Base-by-base conservation (phyloP, 2,888 invertebrate species). In the Electrophaes corylata region DNA sequence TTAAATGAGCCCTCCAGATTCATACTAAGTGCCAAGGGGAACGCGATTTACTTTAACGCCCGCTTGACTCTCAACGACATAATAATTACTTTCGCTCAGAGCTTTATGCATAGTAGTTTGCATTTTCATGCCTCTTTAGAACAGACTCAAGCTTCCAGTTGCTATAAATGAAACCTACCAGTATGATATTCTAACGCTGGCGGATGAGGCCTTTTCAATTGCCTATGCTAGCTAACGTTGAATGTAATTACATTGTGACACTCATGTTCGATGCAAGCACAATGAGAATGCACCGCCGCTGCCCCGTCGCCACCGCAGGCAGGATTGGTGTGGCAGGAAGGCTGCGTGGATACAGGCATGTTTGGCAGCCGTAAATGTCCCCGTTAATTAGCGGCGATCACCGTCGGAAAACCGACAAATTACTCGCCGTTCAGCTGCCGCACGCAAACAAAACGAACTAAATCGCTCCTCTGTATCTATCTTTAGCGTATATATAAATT, bases 331-430 rank as follows among this genome's bases (percentile, higher is more conserved):
- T 66, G 71, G 71, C 58, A 68, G 66, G 70, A 62, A 67, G 69
- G 63, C 61, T 71, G 73, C 72, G 69, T 76, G 73, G 78, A 76
- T 72, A 79, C 76, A 75, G 73, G 76, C 83, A 81, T 81, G 82
- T 86, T 86, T 83, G 84, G 85, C 82, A 81, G 76, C 75, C 79
- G 81, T 85, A 81, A 84, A 85, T 84, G 86, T 84, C 78, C 80
- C 78, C 79, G 81, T 86, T 88, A 87, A 88, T 88, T 86, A 88
- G 88, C 86, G 82, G 81, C 76, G 78, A 76, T 77, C 77, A 66
- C 74, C 79, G 82, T 79, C 82, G 81, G 81, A 81, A 73, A 75
- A 72, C 65, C 76, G 82, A 87, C 86, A 86, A 88, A 89, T 88
- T 87, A 81, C 79, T 76, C 75, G 76, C 81, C 78, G 79, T 82